Evolutionary conservation across 2,797 vertebrate genomes (phyloP).

Genomic region (Enteromius mattozi): DNA sequence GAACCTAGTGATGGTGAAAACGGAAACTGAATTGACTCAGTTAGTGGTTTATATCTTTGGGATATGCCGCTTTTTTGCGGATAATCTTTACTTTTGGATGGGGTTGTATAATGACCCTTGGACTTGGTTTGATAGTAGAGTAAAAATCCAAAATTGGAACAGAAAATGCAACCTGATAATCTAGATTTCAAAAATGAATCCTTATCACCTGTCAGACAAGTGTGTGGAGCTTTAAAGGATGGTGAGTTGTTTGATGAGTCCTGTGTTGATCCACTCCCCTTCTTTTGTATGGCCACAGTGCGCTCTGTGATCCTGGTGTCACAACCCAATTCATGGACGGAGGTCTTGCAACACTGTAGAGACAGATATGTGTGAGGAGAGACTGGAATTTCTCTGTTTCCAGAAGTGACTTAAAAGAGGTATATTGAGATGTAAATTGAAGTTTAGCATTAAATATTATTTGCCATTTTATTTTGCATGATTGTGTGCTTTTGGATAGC

Average conservation of each 20-base stretch:
- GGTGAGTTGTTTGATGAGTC: conserved; percentile 7
- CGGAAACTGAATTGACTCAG: not conserved
- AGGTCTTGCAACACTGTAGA: conserved; percentile 11
- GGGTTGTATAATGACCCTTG: not conserved
- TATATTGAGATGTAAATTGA: too few relatives aligned
- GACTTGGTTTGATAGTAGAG: not conserved
- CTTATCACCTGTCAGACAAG: not conserved
- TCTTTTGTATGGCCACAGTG: not conserved
- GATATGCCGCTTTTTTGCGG: too few relatives aligned
- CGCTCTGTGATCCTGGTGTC: conserved; percentile 31
- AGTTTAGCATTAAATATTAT: too few relatives aligned
- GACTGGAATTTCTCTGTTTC: conserved; percentile 25
- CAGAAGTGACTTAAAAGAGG: not conserved
- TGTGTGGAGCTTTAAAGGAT: conserved; percentile 9
- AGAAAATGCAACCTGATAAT: not conserved
- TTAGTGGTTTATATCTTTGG: not conserved
- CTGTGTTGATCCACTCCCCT: not conserved
- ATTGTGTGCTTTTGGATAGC: too few relatives aligned
- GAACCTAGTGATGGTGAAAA: conserved; percentile 9
- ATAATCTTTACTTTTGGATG: conserved; percentile 17
- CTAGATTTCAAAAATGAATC: not conserved
- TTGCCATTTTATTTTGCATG: too few relatives aligned
- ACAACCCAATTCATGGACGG: conserved; percentile 26
- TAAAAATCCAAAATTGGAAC: not conserved
- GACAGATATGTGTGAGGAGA: conserved; percentile 34